Evolutionary conservation across 1,140 invertebrate species (phyloP), one percentile per base, ranked within the genome.

Genomic region (Palaemon carinicauda): DNA sequence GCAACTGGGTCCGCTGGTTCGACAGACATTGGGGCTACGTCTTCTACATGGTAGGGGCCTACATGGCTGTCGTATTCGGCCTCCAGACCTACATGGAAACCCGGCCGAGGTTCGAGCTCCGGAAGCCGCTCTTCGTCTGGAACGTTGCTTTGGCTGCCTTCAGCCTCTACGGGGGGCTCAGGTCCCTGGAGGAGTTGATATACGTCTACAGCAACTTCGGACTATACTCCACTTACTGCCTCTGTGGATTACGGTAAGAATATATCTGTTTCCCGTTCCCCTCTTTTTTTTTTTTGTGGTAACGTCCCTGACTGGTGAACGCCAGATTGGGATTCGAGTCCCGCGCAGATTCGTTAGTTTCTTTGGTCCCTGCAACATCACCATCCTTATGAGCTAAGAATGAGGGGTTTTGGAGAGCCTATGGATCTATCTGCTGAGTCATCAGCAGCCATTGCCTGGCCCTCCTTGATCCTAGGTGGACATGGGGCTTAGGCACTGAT

Each of bases 11-110:
- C 54, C 94, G 95, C 91, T 99, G 98, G 97, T 99, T 99, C 97
- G 94, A 94, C 56, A 94, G 96, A 87, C 97, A 99, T 92, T 99
- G 98, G 98, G 96, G 96, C 51, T 94, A 96, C 90, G 96, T 96
- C 53, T 96, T 99, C 91, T 97, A 96, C 90, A 96, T 96, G 91
- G 95, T 96, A 69, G 95, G 95, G 81, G 92, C 97, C 87, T 99
- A 99, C 91, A 96, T 99, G 94, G 93, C 97, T 21, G 92, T 98
- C 54, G 97, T 99, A 90, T 99, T 98, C 92, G 95, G 95, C 79
- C 97, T 97, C 27, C 96, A 98, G 92, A 94, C 95, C 90, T 96
- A 95, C 90, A 99, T 99, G 98, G 94, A 96, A 90, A 95, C 94
- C 90, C 94, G 98, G 88, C 95, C 95, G 73, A 95, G 95, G 90